These are phyloP conservation scores for Phocides pigmalion DNA, from an alignment of 1,140 invertebrate species.

Conservation along the genomic window DNA sequence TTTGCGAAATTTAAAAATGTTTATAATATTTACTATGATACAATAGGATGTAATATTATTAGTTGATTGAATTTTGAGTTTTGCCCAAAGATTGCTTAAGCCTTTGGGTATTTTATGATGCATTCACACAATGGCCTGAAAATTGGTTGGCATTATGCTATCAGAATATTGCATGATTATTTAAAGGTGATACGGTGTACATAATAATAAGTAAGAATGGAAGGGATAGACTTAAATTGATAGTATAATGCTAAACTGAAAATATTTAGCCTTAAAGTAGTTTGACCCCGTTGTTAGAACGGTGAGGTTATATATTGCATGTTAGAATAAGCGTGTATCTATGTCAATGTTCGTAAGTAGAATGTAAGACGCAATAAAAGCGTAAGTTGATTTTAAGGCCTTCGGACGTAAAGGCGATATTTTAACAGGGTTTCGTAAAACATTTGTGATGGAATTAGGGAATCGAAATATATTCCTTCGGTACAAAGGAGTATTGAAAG, in stretches of 20 bases:
- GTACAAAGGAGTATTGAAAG: not conserved
- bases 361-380: not conserved
- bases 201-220: not conserved
- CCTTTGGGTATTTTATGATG: slow-evolving; percentile 17
- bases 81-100: slow-evolving; percentile 7
- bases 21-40: not conserved
- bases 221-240: slow-evolving; percentile 11
- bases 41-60: slow-evolving; percentile 14
- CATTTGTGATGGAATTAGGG: slow-evolving; percentile 19
- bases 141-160: slow-evolving; percentile 26
- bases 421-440: slow-evolving; percentile 18
- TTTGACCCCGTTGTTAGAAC: not conserved
- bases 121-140: slow-evolving; percentile 27
- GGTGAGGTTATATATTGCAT: slow-evolving; percentile 9
- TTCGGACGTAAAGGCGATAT: not conserved
- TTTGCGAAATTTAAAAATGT: not conserved
- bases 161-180: not conserved
- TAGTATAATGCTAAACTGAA: slow-evolving; percentile 16
- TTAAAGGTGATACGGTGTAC: not conserved
- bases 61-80: slow-evolving; percentile 1
- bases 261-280: slow-evolving; percentile 8
- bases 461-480: slow-evolving; percentile 10
- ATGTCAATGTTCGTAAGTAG: not conserved
- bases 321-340: not conserved
- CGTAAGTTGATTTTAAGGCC: slow-evolving; percentile 21